Base-by-base conservation (phyloP, 2,888 invertebrate species). In the Lycophotia porphyrea region DNA sequence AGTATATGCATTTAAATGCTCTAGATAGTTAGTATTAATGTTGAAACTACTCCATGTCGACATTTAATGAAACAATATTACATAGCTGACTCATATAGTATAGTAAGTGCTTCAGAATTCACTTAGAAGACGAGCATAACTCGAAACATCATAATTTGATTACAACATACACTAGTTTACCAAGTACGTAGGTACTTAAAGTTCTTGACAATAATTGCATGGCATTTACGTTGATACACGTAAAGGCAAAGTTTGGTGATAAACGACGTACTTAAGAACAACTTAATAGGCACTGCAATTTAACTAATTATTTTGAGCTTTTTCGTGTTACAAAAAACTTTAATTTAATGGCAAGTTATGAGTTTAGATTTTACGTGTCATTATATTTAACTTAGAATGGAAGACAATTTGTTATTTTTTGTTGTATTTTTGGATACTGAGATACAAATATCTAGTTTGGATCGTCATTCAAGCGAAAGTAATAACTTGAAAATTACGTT, bases 261-360 rank as follows among this genome's bases (percentile, higher is more conserved):
- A 31, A 63, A 81, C 69, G 71, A 86, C 52, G 31, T 65, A 42
- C 36, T 69, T 63, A 70, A 7, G 64, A 39, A 24, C 60, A 73
- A 78, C 52, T 70, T 72, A 61, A 72, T 69, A 68, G 58, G 65
- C 8, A 31, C 61, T 63, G 60, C 86, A 70, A 86, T 82, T 72
- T 77, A 24, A 31, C n/a, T 72, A 67, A 58, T 77, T 82, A 77
- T 70, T 60, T 63, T 78, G 84, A 83, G 72, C 86, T 82, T 85
- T 71, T 64, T 61, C 27, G 24, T 36, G 15, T 61, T 34, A 55
- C 49, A 76, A 81, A 68, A 70, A 74, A 81, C 39, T 44, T 55
- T 71, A 55, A 67, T 60, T 58, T 58, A 34, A 63, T 71, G 31
- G 21, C 65, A 61, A 9, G 7, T 58, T 44, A 9, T 74, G 13